Evolutionary conservation across 64 coral and sea anemone genomes (phyloP).

Genomic region (Actinia tenebrosa): DNA sequence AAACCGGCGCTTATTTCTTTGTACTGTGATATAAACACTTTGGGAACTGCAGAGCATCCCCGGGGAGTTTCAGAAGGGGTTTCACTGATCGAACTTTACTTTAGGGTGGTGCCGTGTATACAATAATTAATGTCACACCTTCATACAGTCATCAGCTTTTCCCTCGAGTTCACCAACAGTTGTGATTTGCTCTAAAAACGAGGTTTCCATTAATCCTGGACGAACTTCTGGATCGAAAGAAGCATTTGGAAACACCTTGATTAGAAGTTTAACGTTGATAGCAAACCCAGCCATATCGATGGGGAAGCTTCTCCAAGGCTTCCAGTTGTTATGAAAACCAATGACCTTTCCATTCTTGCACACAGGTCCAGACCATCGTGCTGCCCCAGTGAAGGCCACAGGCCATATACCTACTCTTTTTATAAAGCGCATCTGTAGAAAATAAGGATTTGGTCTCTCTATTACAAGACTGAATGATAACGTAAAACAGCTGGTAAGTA

Average conservation of each 20-base stretch:
- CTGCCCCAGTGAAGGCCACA: conserved; percentile 89
- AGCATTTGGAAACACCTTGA: conserved; percentile 43
- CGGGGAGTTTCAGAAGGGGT: too few species aligned
- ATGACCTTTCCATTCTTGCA: conserved; percentile 72
- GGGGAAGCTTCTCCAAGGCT: conserved; percentile 74
- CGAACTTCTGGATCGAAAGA: conserved; percentile 54
- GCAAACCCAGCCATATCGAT: conserved; percentile 98
- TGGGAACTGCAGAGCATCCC: too few species aligned
- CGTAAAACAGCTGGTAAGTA: too few species aligned
- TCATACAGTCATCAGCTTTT: conserved; percentile 72
- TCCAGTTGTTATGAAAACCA: conserved; percentile 88
- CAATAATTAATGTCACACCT: conserved; percentile 26
- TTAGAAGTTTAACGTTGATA: conserved; percentile 57
- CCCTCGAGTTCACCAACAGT: conserved; percentile 58
- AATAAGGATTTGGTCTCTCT: neutral
- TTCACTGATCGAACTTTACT: too few species aligned
- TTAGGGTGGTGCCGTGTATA: too few species aligned
- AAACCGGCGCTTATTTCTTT: too few species aligned
- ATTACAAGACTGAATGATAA: neutral
- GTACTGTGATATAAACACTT: too few species aligned
- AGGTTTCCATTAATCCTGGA: conserved; percentile 72
- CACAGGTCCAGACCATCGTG: conserved; percentile 82
- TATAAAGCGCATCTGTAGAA: conserved; percentile 68
- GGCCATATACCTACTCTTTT: conserved; percentile 87
- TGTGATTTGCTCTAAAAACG: conserved; percentile 68